phyloP scores from a whole-genome alignment of 1,140 invertebrate species.

The Mesaphorura yosii region DNA sequence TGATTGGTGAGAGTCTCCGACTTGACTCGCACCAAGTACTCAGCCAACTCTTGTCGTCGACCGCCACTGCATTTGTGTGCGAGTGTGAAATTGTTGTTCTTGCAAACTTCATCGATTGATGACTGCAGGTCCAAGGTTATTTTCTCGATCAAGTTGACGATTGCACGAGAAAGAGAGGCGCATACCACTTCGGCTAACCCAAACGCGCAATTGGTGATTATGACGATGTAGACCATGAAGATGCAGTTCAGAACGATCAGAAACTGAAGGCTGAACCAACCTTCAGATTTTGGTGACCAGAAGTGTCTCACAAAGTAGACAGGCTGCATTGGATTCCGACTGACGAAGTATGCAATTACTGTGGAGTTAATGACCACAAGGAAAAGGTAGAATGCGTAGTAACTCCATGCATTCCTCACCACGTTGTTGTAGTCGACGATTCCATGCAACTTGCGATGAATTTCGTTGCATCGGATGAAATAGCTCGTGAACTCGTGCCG shows the following conservation, averaged over 20 bases:
- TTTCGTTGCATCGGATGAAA: conserved; percentile 5
- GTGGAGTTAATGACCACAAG: background rate
- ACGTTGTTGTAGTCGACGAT: background rate
- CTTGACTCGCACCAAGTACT: background rate
- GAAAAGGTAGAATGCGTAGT: conserved; percentile 10
- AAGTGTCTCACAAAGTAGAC: conserved; percentile 8
- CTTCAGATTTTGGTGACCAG: too few species aligned
- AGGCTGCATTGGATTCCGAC: background rate
- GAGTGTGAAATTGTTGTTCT: background rate
- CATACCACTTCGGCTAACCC: conserved; percentile 28
- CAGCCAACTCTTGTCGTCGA: background rate
- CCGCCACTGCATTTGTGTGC: background rate
- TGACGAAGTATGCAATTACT: background rate
- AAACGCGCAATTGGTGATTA: conserved; percentile 9
- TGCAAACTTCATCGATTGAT: too few species aligned
- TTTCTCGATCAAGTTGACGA: conserved; percentile 2
- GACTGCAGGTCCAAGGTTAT: background rate
- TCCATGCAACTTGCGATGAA: background rate
- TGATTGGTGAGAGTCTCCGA: background rate
- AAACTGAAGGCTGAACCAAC: background rate
- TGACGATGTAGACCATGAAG: conserved; percentile 19
- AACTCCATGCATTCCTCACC: background rate
- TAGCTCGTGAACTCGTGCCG: conserved; percentile 9
- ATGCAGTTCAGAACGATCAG: conserved; percentile 1
- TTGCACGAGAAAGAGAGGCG: conserved; percentile 8